A percentile compares a stretch with the other conserved stretches of the same genome.
Evolutionary conservation across 2,797 vertebrate species (phyloP).

Genomic region (Sebastes hubbsi): DNA sequence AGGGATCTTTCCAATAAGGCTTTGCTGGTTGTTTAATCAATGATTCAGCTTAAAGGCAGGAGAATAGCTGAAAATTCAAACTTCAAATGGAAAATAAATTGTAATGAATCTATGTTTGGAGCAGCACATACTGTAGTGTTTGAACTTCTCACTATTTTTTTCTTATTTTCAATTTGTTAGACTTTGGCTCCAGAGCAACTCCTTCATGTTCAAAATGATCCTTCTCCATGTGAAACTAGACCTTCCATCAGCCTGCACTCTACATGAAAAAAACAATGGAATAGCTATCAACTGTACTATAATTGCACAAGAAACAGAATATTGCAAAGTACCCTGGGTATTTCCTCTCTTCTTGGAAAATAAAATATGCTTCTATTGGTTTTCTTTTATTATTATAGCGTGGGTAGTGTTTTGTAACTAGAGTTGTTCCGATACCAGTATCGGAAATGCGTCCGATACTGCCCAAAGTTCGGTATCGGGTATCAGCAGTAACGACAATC

Average conservation of each 20-base stretch:
- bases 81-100: not conserved
- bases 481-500: no score
- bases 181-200: not conserved
- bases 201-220: not conserved
- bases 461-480: no score
- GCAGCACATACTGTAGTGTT: not conserved
- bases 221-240: not conserved
- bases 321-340: slow-evolving; percentile 12
- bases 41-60: not conserved
- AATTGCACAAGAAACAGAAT: slow-evolving; percentile 2
- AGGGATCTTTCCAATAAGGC: slow-evolving; percentile 29
- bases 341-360: slow-evolving; percentile 44
- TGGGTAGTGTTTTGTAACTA: not conserved
- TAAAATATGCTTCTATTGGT: slow-evolving; percentile 40
- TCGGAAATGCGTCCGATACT: no score
- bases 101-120: not conserved
- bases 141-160: not conserved
- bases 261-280: slow-evolving; percentile 19
- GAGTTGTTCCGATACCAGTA: no score
- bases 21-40: not conserved
- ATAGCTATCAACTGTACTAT: not conserved
- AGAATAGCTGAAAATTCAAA: not conserved
- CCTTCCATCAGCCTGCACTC: not conserved
- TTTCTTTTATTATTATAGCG: not conserved
- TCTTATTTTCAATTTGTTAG: not conserved